A percentile compares a stretch with the other conserved stretches of the same genome.
These are phyloP conservation scores for Ptiloglossa arizonensis DNA, from an alignment of 1,140 invertebrate genomes.

Conservation along the genomic window DNA sequence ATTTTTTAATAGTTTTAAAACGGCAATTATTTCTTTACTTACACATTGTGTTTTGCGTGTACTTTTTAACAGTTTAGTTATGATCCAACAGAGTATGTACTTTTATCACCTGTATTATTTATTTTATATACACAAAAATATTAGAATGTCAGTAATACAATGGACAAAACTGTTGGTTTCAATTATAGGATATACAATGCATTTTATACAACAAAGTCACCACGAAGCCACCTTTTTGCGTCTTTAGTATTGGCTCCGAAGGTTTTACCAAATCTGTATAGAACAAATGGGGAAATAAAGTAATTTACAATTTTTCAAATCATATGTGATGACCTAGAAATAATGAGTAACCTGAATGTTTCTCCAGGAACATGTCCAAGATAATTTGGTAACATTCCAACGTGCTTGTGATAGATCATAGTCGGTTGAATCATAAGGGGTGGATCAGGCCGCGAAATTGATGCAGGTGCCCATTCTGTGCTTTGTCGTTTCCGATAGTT, in stretches of 20 bases:
- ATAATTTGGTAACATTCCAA: conserved; percentile 88
- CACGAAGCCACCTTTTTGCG: conserved; percentile 85
- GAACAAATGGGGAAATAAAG: conserved; percentile 32
- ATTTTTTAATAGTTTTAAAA: background rate
- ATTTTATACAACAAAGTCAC: conserved; percentile 60
- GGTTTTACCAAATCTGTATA: conserved; percentile 85
- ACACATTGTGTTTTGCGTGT: background rate
- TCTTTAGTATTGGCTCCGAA: conserved; percentile 87
- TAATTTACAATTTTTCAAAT: background rate
- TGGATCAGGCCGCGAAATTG: conserved; percentile 80
- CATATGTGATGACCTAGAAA: background rate
- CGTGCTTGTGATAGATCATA: conserved; percentile 86
- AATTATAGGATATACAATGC: background rate
- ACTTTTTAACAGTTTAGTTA: background rate
- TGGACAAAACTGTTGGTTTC: too few relatives aligned
- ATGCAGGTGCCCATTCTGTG: conserved; percentile 87
- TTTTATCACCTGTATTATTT: background rate
- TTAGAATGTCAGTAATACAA: background rate
- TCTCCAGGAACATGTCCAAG: conserved; percentile 88
- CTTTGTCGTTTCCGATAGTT: conserved; percentile 86
- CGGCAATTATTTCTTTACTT: background rate
- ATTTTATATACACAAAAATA: background rate
- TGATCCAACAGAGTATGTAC: background rate
- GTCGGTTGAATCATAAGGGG: conserved; percentile 80
- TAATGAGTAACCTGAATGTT: conserved; percentile 82